Evolutionary conservation across 1,140 invertebrate species (phyloP).

Genomic region (Trissolcus basalis): DNA sequence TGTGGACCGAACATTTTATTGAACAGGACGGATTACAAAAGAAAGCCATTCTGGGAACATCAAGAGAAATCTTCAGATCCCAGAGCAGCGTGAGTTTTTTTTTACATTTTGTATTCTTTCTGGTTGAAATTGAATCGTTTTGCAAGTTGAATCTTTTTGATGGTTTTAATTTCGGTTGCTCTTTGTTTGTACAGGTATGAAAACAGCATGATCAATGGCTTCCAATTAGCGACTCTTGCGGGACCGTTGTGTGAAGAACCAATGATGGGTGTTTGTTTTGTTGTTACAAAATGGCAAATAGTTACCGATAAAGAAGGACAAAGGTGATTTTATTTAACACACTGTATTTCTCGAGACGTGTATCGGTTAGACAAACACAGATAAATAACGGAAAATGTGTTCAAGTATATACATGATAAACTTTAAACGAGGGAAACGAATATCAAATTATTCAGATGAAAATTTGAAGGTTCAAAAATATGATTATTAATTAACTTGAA

Average conservation of each 20-base stretch:
- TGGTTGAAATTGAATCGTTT: not conserved
- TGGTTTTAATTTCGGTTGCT: conserved; percentile 1
- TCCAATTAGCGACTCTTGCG: conserved; percentile 91
- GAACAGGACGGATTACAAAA: conserved; percentile 81
- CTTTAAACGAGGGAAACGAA: too few species aligned
- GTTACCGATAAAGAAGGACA: conserved; percentile 68
- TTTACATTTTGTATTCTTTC: not conserved
- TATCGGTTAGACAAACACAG: too few species aligned
- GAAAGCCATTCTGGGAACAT: conserved; percentile 67
- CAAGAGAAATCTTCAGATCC: conserved; percentile 63
- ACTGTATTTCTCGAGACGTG: too few species aligned
- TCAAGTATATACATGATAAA: too few species aligned
- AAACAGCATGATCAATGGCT: conserved; percentile 93
- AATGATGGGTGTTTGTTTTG: conserved; percentile 94
- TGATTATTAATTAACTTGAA: too few species aligned
- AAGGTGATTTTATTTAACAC: conserved; percentile 47
- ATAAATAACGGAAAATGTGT: too few species aligned
- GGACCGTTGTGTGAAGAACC: conserved; percentile 97
- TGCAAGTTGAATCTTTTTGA: not conserved
- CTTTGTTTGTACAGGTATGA: conserved; percentile 77
- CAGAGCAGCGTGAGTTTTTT: conserved; percentile 58
- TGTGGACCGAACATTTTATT: conserved; percentile 93
- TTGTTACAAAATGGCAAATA: conserved; percentile 88
- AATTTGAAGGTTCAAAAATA: too few species aligned
- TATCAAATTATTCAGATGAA: too few species aligned